A percentile compares a stretch with the other conserved stretches of the same genome.
Conservation (phyloP, 2,113 vertebrate genomes). For the Aviceda subcristata region DNA sequence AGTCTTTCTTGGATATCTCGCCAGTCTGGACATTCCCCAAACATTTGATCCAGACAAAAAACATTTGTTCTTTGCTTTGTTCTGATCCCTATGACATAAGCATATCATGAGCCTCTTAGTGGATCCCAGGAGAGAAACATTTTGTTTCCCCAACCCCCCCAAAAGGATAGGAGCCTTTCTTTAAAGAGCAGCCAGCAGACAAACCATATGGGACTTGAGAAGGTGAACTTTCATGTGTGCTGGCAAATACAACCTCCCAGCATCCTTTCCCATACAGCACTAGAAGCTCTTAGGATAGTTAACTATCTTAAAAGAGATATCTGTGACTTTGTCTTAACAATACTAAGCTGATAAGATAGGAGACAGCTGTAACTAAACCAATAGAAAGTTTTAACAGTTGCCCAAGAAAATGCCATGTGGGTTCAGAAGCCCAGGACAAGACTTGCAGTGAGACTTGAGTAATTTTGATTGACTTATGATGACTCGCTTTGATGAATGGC, state of each 20-base stretch:
- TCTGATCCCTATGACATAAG: neutral
- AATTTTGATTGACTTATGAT: neutral
- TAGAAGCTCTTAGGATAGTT: neutral
- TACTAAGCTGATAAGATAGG: neutral
- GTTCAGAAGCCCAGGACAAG: accelerated
- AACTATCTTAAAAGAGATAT: neutral
- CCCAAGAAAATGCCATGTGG: neutral
- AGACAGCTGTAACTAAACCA: neutral
- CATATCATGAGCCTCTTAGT: neutral
- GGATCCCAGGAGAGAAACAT: neutral
- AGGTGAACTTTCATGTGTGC: neutral
- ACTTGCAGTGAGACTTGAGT: neutral
- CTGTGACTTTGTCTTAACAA: neutral
- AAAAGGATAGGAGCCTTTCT: neutral
- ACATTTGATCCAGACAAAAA: neutral
- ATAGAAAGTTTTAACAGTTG: neutral
- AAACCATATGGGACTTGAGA: neutral
- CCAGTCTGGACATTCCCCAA: neutral
- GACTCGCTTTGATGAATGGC: neutral
- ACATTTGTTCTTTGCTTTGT: neutral
- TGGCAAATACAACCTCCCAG: neutral
- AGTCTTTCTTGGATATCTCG: neutral
- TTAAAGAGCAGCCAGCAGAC: neutral
- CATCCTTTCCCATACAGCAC: neutral
- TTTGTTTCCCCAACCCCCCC: neutral